phyloP scores from a whole-genome alignment of 1,140 invertebrate genomes.

The Heliothis virescens region DNA sequence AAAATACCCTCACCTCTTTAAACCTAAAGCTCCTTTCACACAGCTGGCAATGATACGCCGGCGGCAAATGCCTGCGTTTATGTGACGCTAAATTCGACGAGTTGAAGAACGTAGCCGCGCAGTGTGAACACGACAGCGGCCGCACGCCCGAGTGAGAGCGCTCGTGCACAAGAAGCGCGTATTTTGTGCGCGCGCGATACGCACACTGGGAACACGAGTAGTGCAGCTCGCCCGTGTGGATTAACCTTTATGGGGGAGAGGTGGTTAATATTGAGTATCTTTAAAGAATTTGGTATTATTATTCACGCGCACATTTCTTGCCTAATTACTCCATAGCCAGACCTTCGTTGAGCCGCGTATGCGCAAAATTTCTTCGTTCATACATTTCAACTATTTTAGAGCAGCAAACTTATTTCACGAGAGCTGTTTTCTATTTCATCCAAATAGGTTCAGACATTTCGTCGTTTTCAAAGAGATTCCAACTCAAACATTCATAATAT shows the following conservation, averaged over 20 bases:
- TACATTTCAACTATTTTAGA: too few relatives aligned
- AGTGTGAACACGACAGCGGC: slow-evolving; percentile 84
- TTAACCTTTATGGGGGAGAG: slow-evolving; percentile 48
- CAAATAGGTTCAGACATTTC: too few relatives aligned
- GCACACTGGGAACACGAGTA: slow-evolving; percentile 81
- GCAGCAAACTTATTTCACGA: too few relatives aligned
- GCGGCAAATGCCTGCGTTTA: slow-evolving; percentile 53
- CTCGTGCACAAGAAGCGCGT: slow-evolving; percentile 84
- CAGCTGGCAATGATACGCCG: slow-evolving; percentile 50
- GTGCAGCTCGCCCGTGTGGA: slow-evolving; percentile 87
- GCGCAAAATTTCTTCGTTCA: too few relatives aligned
- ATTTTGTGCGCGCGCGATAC: slow-evolving; percentile 80
- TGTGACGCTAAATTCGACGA: slow-evolving; percentile 65
- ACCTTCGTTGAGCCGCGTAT: too few relatives aligned
- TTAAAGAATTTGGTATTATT: background rate
- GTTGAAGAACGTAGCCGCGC: slow-evolving; percentile 84
- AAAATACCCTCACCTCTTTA: slow-evolving; percentile 49
- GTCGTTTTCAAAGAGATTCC: too few relatives aligned
- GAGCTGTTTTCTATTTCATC: too few relatives aligned
- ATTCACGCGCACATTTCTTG: too few relatives aligned
- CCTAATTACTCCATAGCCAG: too few relatives aligned
- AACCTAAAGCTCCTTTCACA: slow-evolving; percentile 56
- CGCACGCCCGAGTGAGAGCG: slow-evolving; percentile 87
- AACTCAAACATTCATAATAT: too few relatives aligned
- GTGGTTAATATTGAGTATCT: too few relatives aligned